Evolutionary conservation across 2,113 vertebrate genomes (phyloP), one percentile per base, ranked within the genome.

Genomic region (Podiceps cristatus): DNA sequence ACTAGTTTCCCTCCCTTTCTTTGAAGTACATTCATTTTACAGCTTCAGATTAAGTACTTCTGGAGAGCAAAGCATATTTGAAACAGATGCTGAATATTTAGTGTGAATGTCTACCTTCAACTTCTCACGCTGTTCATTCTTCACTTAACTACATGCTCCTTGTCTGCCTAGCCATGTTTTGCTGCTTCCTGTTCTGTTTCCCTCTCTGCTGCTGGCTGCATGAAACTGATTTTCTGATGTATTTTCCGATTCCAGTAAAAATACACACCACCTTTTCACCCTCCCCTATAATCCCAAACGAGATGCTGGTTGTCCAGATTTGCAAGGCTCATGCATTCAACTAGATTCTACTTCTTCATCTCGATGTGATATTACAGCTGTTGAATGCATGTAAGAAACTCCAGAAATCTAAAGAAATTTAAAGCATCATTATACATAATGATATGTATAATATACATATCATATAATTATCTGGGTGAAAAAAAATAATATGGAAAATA

Each of bases 241-340:
- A 11, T 68, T 59, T 82, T 90, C 40, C 66, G 10, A 22, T 74
- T 78, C 17, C 47, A 60, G 19, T 0, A 88, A 78, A 66, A 66
- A 15, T 25, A 74, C 0, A 0, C 7, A 59, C 7, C 4, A 64
- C 15, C 6, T 11, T 7, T 60, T 16, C 16, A n/a, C 8, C 11
- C 8, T 53, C 23, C 25, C 24, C 8, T 1, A 1, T 17, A 67
- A 5, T 16, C 5, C 12, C 24, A 90, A 76, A 68, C 3, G 5
- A 35, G 28, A 60, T 59, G 3, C 5, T 71, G 8, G 20, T 76
- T 67, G 17, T 60, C 20, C 24, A 77, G 28, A 3, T 68, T 63
- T 76, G 7, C 13, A 72, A 92, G 11, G 16, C 16, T 73, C 24
- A 4, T 18, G 7, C 9, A 37, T 45, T 84, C 20, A 42, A 4